phyloP scores from a whole-genome alignment of 2,888 invertebrate genomes.

The Gymnosoma rotundatum region DNA sequence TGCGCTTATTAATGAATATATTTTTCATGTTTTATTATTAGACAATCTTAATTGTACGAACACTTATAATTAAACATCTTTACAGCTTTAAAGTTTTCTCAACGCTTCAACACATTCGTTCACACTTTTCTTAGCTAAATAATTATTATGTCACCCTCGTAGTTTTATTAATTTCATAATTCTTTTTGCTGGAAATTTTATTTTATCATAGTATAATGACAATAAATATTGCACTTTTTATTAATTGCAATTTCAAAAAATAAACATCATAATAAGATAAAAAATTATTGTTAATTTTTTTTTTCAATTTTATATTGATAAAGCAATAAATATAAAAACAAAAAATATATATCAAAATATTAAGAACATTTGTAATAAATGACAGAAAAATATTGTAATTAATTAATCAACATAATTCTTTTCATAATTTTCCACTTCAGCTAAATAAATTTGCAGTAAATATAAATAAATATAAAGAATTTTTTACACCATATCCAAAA shows the following conservation, averaged over 20 bases:
- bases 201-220: slow-evolving; percentile 68
- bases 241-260: slow-evolving; percentile 59
- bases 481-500: not conserved
- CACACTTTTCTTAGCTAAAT: too few relatives aligned
- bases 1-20: too few relatives aligned
- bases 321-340: not conserved
- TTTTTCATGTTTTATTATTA: too few relatives aligned
- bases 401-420: not conserved
- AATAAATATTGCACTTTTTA: slow-evolving; percentile 68
- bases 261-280: not conserved
- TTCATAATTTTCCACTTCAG: not conserved
- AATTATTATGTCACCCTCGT: not conserved
- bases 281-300: slow-evolving; percentile 56
- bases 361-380: slow-evolving; percentile 58
- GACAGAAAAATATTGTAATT: not conserved
- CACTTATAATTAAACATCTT: too few relatives aligned
- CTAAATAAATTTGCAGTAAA: not conserved
- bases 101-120: too few relatives aligned
- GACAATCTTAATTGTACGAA: too few relatives aligned
- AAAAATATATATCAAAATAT: slow-evolving; percentile 40
- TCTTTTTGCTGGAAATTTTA: slow-evolving; percentile 3
- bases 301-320: slow-evolving; percentile 29
- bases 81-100: too few relatives aligned
- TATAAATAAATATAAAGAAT: not conserved
- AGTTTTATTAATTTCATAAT: not conserved